phyloP scores from a whole-genome alignment of 1,140 invertebrate species.

The Papilio xuthus region DNA sequence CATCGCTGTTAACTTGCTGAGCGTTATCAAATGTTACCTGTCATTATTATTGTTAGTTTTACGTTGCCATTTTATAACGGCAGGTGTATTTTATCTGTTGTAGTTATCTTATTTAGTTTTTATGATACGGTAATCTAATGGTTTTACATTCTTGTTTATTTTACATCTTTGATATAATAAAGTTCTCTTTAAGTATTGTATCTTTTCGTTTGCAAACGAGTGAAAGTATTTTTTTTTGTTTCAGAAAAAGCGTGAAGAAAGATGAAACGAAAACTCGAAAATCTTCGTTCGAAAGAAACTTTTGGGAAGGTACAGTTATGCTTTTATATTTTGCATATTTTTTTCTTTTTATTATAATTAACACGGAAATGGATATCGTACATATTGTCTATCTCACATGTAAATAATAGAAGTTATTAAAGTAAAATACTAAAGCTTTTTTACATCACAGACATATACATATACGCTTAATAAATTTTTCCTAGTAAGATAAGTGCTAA shows the following conservation, averaged over 20 bases:
- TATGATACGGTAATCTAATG: not conserved
- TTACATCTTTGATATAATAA: not conserved
- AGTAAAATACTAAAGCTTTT: not conserved
- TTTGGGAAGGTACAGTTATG: constrained; percentile 69
- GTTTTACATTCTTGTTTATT: not conserved
- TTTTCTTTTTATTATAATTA: not conserved
- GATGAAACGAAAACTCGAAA: constrained; percentile 66
- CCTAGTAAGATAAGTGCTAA: not conserved
- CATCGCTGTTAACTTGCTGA: not conserved
- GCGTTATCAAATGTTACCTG: constrained; percentile 16
- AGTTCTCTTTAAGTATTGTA: not conserved
- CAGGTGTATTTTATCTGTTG: constrained; percentile 14
- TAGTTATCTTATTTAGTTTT: not conserved
- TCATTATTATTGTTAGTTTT: not conserved
- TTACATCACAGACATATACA: not conserved
- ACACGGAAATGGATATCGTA: not conserved
- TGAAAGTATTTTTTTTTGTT: constrained; percentile 50
- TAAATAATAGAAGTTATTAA: too few relatives aligned
- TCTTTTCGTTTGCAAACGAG: not conserved
- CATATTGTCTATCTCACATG: too few relatives aligned
- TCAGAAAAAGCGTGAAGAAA: constrained; percentile 63
- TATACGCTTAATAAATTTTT: not conserved
- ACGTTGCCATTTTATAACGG: constrained; percentile 5
- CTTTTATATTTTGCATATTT: not conserved
- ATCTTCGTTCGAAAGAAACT: constrained; percentile 62